These are phyloP conservation scores for Strigops habroptila DNA, from an alignment of 2,113 vertebrate genomes.

Conservation along the genomic window DNA sequence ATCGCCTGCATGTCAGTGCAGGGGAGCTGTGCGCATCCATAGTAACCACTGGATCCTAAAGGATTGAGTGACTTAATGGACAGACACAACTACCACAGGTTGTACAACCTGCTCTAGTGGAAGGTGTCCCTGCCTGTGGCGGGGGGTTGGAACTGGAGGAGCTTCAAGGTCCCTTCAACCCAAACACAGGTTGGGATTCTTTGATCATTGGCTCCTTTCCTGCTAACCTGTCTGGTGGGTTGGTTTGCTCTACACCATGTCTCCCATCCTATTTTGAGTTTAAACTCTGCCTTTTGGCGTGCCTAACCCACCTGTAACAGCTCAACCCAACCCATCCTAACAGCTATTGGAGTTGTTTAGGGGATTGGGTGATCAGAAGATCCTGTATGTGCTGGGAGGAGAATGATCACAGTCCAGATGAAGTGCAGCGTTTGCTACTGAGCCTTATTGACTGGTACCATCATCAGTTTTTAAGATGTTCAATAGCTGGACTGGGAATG, in stretches of 20 bases:
- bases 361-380: not conserved
- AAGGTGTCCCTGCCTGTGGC: not conserved
- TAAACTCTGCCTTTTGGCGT: not conserved
- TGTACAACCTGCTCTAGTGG: not conserved
- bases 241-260: not conserved
- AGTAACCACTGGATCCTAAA: not conserved
- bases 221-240: not conserved
- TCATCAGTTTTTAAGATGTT: not conserved
- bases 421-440: not conserved
- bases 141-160: fast-evolving
- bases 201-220: not conserved
- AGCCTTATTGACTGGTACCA: not conserved
- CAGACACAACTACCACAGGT: not conserved
- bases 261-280: not conserved
- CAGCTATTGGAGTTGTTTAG: not conserved
- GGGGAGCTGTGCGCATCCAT: fast-evolving
- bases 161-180: fast-evolving
- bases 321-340: no score
- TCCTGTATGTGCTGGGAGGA: fast-evolving
- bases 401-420: not conserved
- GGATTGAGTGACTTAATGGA: not conserved
- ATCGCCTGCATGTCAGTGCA: not conserved
- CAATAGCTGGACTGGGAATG: not conserved
- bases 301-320: not conserved
- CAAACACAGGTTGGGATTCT: not conserved